Conservation (phyloP, 1,140 invertebrate genomes). For the Drosophila pandora region DNA sequence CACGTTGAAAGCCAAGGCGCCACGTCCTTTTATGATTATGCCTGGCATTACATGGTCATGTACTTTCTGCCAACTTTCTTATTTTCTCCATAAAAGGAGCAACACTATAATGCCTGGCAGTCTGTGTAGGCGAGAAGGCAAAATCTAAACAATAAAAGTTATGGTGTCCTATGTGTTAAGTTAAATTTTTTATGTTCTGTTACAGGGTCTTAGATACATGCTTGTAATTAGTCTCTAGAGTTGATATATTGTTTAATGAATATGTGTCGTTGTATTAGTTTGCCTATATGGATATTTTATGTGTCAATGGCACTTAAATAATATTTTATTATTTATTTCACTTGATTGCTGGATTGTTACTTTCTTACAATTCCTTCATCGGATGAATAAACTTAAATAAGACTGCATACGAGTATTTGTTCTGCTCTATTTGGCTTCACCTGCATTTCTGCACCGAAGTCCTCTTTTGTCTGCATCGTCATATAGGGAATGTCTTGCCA, state of each 20-base stretch:
- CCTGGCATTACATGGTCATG: conserved; percentile 53
- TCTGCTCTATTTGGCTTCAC: conserved; percentile 30
- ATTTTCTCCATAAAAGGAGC: conserved; percentile 5
- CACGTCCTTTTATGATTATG: conserved; percentile 60
- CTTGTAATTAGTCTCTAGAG: background rate
- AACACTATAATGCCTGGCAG: conserved; percentile 29
- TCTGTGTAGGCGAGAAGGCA: conserved; percentile 16
- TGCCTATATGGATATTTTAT: no score
- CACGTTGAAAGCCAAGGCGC: conserved; percentile 34
- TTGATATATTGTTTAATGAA: background rate
- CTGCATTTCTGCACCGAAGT: conserved; percentile 16
- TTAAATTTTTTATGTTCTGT: conserved; percentile 1
- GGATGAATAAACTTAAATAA: conserved; percentile 21
- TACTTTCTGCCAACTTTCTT: conserved; percentile 23
- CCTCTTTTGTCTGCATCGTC: background rate
- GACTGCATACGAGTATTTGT: conserved; percentile 5
- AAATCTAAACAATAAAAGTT: conserved; percentile 10
- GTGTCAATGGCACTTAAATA: background rate
- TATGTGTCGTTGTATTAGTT: background rate
- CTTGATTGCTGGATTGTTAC: background rate
- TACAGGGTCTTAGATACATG: background rate
- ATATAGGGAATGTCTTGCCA: conserved; percentile 34
- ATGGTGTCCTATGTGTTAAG: background rate
- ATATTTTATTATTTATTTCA: background rate
- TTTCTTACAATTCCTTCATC: background rate